Evolutionary conservation across 2,797 vertebrate genomes (phyloP), one percentile per base, ranked within the genome.

Genomic region (Momotus momota): DNA sequence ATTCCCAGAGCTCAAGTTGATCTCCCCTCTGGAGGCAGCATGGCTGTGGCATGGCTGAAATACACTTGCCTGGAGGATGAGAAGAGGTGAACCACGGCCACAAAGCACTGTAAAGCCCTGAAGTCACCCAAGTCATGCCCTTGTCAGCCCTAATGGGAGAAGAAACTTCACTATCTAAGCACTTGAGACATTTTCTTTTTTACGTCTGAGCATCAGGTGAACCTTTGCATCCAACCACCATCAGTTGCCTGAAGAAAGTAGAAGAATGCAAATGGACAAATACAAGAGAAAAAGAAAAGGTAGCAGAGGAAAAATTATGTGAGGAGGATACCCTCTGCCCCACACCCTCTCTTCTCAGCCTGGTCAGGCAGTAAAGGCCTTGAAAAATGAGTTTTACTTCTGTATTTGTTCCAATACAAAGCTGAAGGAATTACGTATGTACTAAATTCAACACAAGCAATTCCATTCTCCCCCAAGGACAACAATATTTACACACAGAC

Each of bases 1-100:
- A 0, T 54, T 86, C 31, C 35, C n/a, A 67, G 62, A 61, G 10
- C 41, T 54, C 41, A 5, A 60, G 29, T 43, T 35, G 6, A 23
- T n/a, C 23, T 71, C 1, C 5, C 85, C 35, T 22, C 18, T 18
- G 14, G 2, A 10, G 25, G 1, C 40, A 84, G 5, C 17, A 4
- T 22, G 0, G 0, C 51, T n/a, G 27, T 1, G 4, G 10, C 51
- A 29, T 0, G 13, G 49, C 62, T 69, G 54, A 60, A 62, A 20
- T 27, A 19, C 14, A 12, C 26, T 87, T 2, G 0, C 10, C 2
- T 0, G 4, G 31, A 75, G 10, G 12, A 22, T 9, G 11, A 0
- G 0, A 22, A 13, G 26, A 52, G 52, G 12, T 70, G 29, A 71
- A 23, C 20, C 26, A 43, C 54, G n/a, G 26, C 6, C 43, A 51